phyloP scores from a whole-genome alignment of 92 coral and sea anemone species.

The Scolanthus callimorphus region DNA sequence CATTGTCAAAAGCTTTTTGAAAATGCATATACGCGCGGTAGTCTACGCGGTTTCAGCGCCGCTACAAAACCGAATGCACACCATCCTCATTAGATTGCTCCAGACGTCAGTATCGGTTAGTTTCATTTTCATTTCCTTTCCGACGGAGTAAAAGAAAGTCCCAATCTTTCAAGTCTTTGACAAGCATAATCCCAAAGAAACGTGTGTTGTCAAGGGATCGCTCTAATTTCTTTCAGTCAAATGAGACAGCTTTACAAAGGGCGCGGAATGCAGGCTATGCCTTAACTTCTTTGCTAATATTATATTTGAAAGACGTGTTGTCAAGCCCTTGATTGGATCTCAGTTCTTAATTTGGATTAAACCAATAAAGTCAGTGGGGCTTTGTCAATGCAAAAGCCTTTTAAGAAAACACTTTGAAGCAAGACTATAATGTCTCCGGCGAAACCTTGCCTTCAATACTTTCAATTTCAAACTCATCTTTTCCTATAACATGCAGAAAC shows the following conservation, averaged over 20 bases:
- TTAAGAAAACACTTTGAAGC: constrained; percentile 1
- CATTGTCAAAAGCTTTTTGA: no score
- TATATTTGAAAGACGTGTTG: background rate
- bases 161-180: background rate
- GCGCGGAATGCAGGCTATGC: background rate
- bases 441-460: no score
- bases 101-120: background rate
- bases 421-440: background rate
- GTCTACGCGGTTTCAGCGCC: no score
- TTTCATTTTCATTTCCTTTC: background rate
- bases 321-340: constrained; percentile 4
- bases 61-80: no score
- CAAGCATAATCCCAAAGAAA: background rate
- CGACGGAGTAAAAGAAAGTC: background rate
- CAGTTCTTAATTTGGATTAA: background rate
- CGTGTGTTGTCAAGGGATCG: no score
- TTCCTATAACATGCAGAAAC: no score
- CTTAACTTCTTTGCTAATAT: background rate
- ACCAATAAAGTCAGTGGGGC: background rate
- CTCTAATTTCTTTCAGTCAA: background rate
- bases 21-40: no score
- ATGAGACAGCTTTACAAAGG: background rate
- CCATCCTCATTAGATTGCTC: no score
- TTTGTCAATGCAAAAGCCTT: background rate
- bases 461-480: no score